Percentiles rank a stretch among this genome's conserved stretches.
Conservation (phyloP, 2,888 invertebrate genomes). For the Listrodromus nycthemerus region DNA sequence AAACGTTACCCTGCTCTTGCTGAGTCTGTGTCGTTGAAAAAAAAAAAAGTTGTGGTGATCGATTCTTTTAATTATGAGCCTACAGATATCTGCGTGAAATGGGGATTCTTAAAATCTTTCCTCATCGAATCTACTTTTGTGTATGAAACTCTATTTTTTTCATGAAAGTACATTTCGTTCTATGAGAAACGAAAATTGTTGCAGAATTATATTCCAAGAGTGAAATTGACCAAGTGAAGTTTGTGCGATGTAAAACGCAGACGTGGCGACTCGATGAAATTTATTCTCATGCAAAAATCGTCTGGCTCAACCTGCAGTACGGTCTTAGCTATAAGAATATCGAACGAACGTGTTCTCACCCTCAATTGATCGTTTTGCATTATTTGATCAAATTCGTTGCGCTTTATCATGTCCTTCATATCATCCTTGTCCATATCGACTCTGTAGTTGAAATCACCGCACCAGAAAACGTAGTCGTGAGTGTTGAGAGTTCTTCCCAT, state of each 20-base stretch:
- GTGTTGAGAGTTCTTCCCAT: constrained; percentile 96
- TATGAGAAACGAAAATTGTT: too few relatives aligned
- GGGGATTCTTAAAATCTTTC: too few relatives aligned
- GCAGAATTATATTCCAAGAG: too few relatives aligned
- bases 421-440: constrained; percentile 98
- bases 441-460: constrained; percentile 99
- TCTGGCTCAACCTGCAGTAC: not conserved
- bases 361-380: constrained; percentile 95
- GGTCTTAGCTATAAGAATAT: not conserved
- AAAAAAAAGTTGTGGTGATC: not conserved
- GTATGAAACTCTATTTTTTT: too few relatives aligned
- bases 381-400: constrained; percentile 91
- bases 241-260: too few relatives aligned
- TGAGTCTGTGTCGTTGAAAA: constrained; percentile 86
- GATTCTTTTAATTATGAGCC: too few relatives aligned
- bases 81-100: too few relatives aligned
- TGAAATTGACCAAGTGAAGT: too few relatives aligned
- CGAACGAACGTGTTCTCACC: constrained; percentile 76
- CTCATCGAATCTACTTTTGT: too few relatives aligned
- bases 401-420: constrained; percentile 92
- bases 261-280: too few relatives aligned
- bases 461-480: constrained; percentile 99
- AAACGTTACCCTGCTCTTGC: constrained; percentile 92
- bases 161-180: too few relatives aligned
- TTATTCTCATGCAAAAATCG: too few relatives aligned